Evolutionary conservation across 2,888 invertebrate species (phyloP), one percentile per base, ranked within the genome.

Genomic region (Dasysyrphus albostriatus): DNA sequence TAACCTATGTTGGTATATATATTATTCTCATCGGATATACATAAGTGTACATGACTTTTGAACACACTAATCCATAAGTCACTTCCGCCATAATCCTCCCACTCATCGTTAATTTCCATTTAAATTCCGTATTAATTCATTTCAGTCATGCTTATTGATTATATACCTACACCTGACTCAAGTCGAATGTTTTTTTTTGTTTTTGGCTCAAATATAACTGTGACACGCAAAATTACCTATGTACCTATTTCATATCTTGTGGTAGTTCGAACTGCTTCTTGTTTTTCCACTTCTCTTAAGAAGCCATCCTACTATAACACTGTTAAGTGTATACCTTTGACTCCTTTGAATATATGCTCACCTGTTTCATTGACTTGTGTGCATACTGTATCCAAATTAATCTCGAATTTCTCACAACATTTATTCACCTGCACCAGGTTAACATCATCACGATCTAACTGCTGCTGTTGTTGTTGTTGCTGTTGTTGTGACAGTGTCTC

Each of bases 391-490:
- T 96, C 96, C 51, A 96, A 93, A 91, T 95, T 94, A 75, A 97
- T 93, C 91, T 97, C 96, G 89, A 95, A 94, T 70, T 93, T 92
- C 90, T 95, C 95, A 92, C 97, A 97, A 91, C 97, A 97, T 94
- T 97, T 97, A 91, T 96, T 96, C 88, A 97, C 94, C 89, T 93
- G 93, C 34, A 96, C 93, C 24, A 93, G 73, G 89, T 89, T 91
- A 58, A 88, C 83, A 80, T 88, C 88, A 37, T 89, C 88, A 65
- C 79, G 79, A 81, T 73, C 80, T 54, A 54, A n/a, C 44, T 80
- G 70, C 51, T 77, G 77, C 14, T 76, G 74, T 85, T 83, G 49
- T 72, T 59, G 51, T 78, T 58, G 32, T 34, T 56, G 83, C 39
- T 88, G 39, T 4, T 39, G 72, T 29, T 75, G 77, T 59, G 88